These are phyloP conservation scores for Syrrhaptes paradoxus DNA, from an alignment of 2,113 vertebrate species.

Conservation along the genomic window DNA sequence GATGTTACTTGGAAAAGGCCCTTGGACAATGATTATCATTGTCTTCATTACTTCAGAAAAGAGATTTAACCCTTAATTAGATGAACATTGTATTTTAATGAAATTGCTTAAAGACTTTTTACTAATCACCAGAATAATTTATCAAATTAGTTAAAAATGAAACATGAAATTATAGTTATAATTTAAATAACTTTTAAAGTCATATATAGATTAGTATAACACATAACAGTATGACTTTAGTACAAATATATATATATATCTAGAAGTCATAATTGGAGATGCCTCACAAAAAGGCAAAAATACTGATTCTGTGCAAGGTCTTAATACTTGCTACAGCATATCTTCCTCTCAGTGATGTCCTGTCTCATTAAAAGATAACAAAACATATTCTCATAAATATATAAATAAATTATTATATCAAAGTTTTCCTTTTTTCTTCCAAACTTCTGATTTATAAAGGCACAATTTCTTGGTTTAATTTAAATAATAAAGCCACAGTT, in stretches of 20 bases:
- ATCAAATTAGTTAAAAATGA: not conserved
- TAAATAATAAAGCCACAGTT: not conserved
- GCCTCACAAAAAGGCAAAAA: not conserved
- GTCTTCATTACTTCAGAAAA: not conserved
- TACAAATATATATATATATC: not conserved
- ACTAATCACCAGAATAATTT: not conserved
- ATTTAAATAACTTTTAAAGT: not conserved
- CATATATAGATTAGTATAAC: not conserved
- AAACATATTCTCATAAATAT: not conserved
- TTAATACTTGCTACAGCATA: not conserved
- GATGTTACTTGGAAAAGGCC: not conserved
- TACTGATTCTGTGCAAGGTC: not conserved
- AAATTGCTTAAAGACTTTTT: not conserved
- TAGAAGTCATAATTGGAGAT: not conserved
- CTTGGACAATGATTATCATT: not conserved
- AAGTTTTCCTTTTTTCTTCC: not conserved
- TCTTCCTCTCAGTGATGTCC: not conserved
- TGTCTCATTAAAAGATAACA: not conserved
- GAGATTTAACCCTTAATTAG: not conserved
- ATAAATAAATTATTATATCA: not conserved
- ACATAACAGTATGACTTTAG: not conserved
- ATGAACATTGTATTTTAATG: not conserved
- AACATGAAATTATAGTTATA: not conserved
- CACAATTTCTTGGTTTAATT: not conserved
- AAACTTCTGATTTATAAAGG: not conserved